These are phyloP conservation scores for Speoplatyrhinus poulsoni DNA, from an alignment of 2,113 vertebrate species.

Conservation along the genomic window DNA sequence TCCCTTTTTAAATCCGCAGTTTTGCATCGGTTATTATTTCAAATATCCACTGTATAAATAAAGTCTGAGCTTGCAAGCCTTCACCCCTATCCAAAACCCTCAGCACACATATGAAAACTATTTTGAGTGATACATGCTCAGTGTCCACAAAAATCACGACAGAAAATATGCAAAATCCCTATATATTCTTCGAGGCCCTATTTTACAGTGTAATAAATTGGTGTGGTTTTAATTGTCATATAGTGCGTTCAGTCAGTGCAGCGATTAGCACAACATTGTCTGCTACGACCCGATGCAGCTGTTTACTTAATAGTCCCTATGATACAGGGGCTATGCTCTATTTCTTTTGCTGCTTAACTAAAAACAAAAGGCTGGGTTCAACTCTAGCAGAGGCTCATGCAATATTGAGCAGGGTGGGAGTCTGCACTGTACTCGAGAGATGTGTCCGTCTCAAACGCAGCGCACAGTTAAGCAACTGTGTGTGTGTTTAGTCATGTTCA, in stretches of 20 bases:
- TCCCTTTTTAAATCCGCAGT: conserved; percentile 61
- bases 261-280: conserved; percentile 64
- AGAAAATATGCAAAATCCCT: conserved; percentile 51
- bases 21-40: conserved; percentile 67
- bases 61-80: conserved; percentile 35
- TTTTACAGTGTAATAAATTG: conserved; percentile 65
- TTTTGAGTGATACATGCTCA: conserved; percentile 34
- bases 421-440: conserved; percentile 63
- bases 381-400: conserved; percentile 70
- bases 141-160: conserved; percentile 44
- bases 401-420: conserved; percentile 74
- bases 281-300: conserved; percentile 61
- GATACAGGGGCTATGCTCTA: conserved; percentile 70
- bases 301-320: conserved; percentile 76
- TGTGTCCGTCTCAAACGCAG: conserved; percentile 46
- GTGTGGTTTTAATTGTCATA: conserved; percentile 61
- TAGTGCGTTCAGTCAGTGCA: conserved; percentile 53
- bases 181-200: conserved; percentile 34
- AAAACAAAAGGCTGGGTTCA: conserved; percentile 73
- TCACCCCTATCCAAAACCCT: background rate
- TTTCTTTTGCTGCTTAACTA: conserved; percentile 74
- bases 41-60: conserved; percentile 49
- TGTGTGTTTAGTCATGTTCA: conserved; percentile 48
- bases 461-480: conserved; percentile 38
- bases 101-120: conserved; percentile 24